Conservation (phyloP, 2,113 vertebrate genomes). For the Piprites chloris region DNA sequence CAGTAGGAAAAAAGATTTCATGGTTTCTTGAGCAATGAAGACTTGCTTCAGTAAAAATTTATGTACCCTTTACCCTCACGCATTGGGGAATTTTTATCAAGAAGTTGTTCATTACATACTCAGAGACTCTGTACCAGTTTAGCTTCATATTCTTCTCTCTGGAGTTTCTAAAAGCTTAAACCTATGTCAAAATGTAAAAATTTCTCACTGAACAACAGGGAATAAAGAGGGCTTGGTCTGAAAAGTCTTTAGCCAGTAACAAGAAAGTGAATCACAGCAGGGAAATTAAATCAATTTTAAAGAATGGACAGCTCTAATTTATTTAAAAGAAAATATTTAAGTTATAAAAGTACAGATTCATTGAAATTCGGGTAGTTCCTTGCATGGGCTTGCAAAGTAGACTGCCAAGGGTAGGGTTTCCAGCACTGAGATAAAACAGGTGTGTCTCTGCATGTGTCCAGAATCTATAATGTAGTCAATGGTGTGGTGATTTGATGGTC, state of each 20-base stretch:
- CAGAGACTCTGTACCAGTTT: not conserved
- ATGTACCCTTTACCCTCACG: not conserved
- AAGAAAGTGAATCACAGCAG: not conserved
- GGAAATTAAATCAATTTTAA: not conserved
- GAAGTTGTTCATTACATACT: not conserved
- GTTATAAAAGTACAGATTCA: not conserved
- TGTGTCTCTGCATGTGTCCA: not conserved
- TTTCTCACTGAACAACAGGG: not conserved
- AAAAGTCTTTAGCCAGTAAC: not conserved
- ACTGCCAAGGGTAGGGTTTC: not conserved
- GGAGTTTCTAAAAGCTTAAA: not conserved
- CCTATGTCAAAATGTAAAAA: not conserved
- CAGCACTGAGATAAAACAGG: not conserved
- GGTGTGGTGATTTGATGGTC: not conserved
- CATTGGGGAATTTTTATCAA: not conserved
- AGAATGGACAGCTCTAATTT: not conserved
- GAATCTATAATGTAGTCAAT: not conserved
- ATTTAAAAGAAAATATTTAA: not conserved
- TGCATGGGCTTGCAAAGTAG: not conserved
- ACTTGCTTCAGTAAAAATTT: not conserved
- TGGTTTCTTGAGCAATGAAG: not conserved
- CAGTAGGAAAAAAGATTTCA: not conserved
- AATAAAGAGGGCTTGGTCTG: not conserved
- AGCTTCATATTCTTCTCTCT: not conserved
- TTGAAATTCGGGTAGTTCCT: not conserved